phyloP scores from a whole-genome alignment of 2,888 invertebrate species.

The Pomacea canaliculata region DNA sequence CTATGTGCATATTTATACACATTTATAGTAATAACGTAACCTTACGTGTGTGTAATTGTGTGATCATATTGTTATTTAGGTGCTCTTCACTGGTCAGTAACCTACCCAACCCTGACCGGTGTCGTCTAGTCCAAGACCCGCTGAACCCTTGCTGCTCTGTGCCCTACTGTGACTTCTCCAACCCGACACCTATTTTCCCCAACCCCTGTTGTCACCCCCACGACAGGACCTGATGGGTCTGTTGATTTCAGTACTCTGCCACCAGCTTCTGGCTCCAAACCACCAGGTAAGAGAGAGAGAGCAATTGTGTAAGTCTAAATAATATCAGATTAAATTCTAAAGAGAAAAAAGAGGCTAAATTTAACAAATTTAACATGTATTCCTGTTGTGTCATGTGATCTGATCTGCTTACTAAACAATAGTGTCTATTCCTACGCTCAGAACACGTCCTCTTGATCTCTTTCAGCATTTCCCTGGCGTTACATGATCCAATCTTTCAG shows the following conservation, averaged over 20 bases:
- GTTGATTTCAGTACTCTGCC: conserved; percentile 30
- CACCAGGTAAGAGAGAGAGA: conserved; percentile 34
- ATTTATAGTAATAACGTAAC: too few relatives aligned
- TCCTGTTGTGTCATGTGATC: too few relatives aligned
- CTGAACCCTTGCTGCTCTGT: conserved; percentile 49
- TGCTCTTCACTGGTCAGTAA: conserved; percentile 39
- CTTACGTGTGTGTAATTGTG: too few relatives aligned
- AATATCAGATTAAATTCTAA: too few relatives aligned
- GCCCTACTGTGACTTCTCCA: conserved; percentile 53
- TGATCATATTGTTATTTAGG: neutral
- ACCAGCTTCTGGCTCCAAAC: conserved; percentile 24
- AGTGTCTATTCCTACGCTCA: too few relatives aligned
- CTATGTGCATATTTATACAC: too few relatives aligned
- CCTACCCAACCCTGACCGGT: conserved; percentile 44
- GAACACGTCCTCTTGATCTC: too few relatives aligned
- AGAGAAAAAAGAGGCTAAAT: too few relatives aligned
- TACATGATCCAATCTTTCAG: too few relatives aligned
- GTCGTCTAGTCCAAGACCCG: conserved; percentile 50
- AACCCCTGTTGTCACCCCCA: conserved; percentile 38
- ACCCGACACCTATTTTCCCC: conserved; percentile 47
- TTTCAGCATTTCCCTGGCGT: too few relatives aligned
- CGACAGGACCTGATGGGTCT: conserved; percentile 16
- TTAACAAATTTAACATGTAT: too few relatives aligned
- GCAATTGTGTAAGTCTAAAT: neutral
- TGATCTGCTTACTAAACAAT: too few relatives aligned